These are phyloP conservation scores for Agrochola macilenta DNA, from an alignment of 2,888 invertebrate genomes.

Conservation along the genomic window DNA sequence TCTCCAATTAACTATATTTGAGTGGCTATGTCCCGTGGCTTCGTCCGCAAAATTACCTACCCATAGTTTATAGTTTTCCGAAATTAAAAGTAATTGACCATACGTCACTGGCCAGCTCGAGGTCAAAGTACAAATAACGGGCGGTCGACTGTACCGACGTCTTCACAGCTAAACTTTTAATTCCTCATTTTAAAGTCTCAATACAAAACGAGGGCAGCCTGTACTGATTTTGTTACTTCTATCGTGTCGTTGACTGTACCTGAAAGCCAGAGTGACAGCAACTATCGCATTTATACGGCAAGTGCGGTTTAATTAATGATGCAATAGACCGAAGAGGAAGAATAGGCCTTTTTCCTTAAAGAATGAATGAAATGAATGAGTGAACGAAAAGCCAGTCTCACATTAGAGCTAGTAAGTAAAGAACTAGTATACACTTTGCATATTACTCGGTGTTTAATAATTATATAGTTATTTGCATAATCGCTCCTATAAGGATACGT, in stretches of 20 bases:
- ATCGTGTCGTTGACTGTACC: background rate
- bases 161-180: too few species aligned
- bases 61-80: too few species aligned
- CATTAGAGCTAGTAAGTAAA: slow-evolving; percentile 16
- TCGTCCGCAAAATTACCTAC: too few species aligned
- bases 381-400: background rate
- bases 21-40: background rate
- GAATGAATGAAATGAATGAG: background rate
- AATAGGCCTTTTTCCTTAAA: background rate
- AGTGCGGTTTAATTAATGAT: background rate
- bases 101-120: too few species aligned
- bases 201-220: too few species aligned
- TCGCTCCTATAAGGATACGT: slow-evolving; percentile 43
- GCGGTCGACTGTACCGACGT: too few species aligned
- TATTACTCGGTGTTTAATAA: slow-evolving; percentile 38
- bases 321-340: background rate
- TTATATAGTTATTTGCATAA: slow-evolving; percentile 52
- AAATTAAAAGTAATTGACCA: too few species aligned
- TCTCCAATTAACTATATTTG: background rate
- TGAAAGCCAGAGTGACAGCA: too few species aligned
- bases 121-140: too few species aligned
- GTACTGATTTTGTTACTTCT: background rate
- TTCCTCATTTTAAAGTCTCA: too few species aligned
- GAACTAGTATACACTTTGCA: slow-evolving; percentile 31
- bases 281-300: background rate